Evolutionary conservation across 2,113 vertebrate species (phyloP), one percentile per base, ranked within the genome.

Genomic region (Gobio gobio): DNA sequence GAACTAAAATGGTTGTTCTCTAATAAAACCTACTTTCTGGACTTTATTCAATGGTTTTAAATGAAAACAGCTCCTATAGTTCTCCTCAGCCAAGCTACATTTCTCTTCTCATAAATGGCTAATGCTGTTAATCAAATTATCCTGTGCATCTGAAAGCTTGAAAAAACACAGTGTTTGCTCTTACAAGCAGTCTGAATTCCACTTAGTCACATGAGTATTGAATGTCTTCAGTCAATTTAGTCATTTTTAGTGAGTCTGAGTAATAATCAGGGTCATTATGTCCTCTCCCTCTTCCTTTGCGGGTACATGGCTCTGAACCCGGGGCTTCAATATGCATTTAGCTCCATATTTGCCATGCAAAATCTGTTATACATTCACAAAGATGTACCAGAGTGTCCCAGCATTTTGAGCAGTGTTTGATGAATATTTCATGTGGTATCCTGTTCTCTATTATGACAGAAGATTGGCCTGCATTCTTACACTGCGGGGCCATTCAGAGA

Each of bases 391-490:
- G 61, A 86, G 86, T 51, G 86, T 86, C 86, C 84, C 76, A 10
- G 26, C 88, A 82, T 92, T 90, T 92, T 90, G 90, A 90, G 78
- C 91, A 88, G 90, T 49, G 87, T 91, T 91, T 91, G 88, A 93
- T 94, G 91, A 94, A 94, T 94, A 93, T 93, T 94, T 93, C 88
- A 94, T 94, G 89, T 81, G 83, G 85, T 89, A 91, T 91, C 86
- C 84, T 78, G 75, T 88, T 86, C 82, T 85, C 85, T 91, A 92
- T 93, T 91, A 93, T 92, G 91, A 89, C 85, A 88, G 86, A 90
- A 93, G 89, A 92, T 92, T 90, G 91, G 88, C 90, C 85, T 82
- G 66, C 88, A 91, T 92, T 94, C 90, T 92, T 89, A 92, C 88
- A 92, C 86, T 61, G 82, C 22, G 66, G 73, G 86, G 83, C 84